phyloP scores from a whole-genome alignment of 2,888 invertebrate species.

The Alentia gelatinosa region DNA sequence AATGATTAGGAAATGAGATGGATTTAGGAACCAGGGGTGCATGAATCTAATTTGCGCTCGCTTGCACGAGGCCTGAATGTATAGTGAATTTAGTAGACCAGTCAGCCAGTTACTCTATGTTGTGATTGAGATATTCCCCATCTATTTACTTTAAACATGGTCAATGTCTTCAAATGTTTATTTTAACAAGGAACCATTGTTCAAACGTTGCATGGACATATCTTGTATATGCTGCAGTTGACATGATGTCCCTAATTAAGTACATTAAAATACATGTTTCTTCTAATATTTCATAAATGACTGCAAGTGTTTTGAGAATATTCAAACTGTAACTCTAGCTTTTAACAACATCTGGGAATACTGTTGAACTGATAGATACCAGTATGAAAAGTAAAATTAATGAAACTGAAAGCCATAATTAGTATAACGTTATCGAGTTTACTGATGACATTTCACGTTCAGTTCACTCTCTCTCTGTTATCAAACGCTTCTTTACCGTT shows the following conservation, averaged over 20 bases:
- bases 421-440: not conserved
- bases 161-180: no score
- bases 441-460: not conserved
- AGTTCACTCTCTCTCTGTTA: not conserved
- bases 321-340: not conserved
- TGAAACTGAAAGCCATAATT: not conserved
- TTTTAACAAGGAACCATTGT: no score
- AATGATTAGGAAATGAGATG: no score
- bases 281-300: not conserved
- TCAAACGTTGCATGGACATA: not conserved
- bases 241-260: not conserved
- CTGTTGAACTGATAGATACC: conserved; percentile 15
- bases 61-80: no score
- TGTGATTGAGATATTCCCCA: no score
- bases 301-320: not conserved
- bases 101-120: no score
- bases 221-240: not conserved
- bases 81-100: no score
- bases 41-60: no score
- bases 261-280: not conserved
- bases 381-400: not conserved
- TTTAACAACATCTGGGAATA: conserved; percentile 15
- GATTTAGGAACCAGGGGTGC: no score
- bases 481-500: not conserved
- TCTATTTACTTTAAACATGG: no score